These are phyloP conservation scores for Ochotona princeps DNA, from an alignment of 2,113 vertebrate genomes.

Conservation along the genomic window DNA sequence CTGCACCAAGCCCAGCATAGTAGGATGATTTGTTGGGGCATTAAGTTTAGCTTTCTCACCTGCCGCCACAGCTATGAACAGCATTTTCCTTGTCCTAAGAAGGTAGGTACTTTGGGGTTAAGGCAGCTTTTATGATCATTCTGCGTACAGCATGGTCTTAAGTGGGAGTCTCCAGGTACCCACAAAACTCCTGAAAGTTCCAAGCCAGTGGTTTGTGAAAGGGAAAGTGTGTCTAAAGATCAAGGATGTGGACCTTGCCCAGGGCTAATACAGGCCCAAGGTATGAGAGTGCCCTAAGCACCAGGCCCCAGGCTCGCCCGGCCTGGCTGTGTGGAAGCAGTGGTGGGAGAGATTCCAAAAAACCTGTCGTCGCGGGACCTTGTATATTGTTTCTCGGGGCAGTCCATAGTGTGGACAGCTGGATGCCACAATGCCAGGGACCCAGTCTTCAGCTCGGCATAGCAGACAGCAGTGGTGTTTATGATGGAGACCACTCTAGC, in stretches of 20 bases:
- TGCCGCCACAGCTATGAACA: not conserved
- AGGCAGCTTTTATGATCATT: not conserved
- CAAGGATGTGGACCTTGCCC: not conserved
- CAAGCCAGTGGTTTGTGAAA: not conserved
- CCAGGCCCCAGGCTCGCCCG: not conserved
- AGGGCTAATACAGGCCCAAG: too few relatives aligned
- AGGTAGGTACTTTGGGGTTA: too few relatives aligned
- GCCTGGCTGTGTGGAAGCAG: not conserved
- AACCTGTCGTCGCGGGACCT: fast-evolving
- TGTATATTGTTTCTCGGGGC: too few relatives aligned
- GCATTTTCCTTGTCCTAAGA: not conserved
- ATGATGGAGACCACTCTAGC: fast-evolving
- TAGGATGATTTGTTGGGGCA: not conserved
- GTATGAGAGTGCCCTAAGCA: too few relatives aligned
- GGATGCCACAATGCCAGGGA: not conserved
- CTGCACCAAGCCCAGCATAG: not conserved
- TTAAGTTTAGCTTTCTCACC: not conserved
- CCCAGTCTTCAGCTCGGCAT: not conserved
- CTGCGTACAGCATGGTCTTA: not conserved
- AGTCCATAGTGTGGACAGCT: not conserved
- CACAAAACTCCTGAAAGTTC: not conserved
- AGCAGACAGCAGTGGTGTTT: too few relatives aligned
- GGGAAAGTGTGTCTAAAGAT: not conserved
- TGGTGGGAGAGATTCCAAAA: not conserved
- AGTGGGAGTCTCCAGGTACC: not conserved